Conservation (phyloP, 1,140 invertebrate species). For the Linepithema humile region DNA sequence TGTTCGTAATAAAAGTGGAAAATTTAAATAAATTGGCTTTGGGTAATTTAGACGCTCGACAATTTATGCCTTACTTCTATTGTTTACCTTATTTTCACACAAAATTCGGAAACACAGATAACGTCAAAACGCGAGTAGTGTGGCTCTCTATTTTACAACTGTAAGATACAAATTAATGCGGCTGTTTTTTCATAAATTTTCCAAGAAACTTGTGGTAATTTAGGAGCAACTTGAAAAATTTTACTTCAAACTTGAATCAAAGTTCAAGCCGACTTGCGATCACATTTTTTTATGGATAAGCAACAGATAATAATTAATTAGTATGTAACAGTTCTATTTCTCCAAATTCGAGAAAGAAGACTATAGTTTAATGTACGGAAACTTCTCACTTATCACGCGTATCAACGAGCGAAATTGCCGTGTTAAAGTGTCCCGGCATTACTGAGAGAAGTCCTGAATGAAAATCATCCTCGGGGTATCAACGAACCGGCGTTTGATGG, state of each 20-base stretch:
- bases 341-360: neutral
- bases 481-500: slow-evolving; percentile 32
- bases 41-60: too few species aligned
- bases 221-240: neutral
- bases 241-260: neutral
- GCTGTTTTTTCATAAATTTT: slow-evolving; percentile 4
- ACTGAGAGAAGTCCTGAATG: slow-evolving; percentile 47
- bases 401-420: slow-evolving; percentile 28
- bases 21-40: too few species aligned
- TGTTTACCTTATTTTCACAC: neutral
- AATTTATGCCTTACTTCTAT: neutral
- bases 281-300: neutral
- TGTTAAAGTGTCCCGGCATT: neutral
- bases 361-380: slow-evolving; percentile 4
- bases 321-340: neutral
- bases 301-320: neutral
- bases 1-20: neutral
- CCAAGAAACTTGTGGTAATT: neutral
- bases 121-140: neutral
- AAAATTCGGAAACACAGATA: neutral
- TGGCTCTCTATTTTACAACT: neutral
- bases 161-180: neutral
- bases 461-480: slow-evolving; percentile 53
- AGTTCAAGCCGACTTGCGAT: neutral
- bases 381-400: slow-evolving; percentile 35